Evolutionary conservation across 2,113 vertebrate species (phyloP).

Genomic region (Sarotherodon lohbergeri): DNA sequence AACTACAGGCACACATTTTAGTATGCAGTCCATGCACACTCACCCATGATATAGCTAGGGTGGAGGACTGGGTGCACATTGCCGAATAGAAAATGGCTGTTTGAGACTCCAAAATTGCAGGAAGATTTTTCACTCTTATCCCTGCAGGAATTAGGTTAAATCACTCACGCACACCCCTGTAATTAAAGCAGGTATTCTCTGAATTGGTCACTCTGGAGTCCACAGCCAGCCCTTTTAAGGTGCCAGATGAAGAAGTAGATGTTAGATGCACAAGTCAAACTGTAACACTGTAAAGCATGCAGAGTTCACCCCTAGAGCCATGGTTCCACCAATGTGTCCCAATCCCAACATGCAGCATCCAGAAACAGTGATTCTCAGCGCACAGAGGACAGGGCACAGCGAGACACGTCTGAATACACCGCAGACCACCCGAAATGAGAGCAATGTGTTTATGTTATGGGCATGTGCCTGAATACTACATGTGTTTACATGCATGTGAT

Average conservation of each 20-base stretch:
- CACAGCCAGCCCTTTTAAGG: not conserved
- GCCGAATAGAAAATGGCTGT: not conserved
- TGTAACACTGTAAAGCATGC: conserved; percentile 27
- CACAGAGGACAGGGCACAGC: not conserved
- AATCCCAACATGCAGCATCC: conserved; percentile 26
- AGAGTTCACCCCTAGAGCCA: conserved; percentile 10
- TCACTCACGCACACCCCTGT: not conserved
- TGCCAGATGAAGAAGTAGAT: not conserved
- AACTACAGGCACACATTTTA: not conserved
- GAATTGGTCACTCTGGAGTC: not conserved
- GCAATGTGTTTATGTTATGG: conserved; percentile 52
- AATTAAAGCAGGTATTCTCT: not conserved
- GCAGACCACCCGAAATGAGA: conserved; percentile 52
- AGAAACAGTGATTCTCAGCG: conserved; percentile 1
- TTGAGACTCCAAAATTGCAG: not conserved
- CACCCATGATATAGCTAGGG: not conserved
- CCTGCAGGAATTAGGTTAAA: not conserved
- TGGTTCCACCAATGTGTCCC: not conserved
- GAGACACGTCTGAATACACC: not conserved
- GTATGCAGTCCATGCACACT: not conserved
- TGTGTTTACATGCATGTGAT: conserved; percentile 50
- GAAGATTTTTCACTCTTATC: not conserved
- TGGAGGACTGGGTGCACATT: not conserved
- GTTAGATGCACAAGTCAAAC: not conserved
- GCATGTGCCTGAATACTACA: conserved; percentile 32